phyloP scores from a whole-genome alignment of 2,113 vertebrate genomes.

The Amazona vittata region DNA sequence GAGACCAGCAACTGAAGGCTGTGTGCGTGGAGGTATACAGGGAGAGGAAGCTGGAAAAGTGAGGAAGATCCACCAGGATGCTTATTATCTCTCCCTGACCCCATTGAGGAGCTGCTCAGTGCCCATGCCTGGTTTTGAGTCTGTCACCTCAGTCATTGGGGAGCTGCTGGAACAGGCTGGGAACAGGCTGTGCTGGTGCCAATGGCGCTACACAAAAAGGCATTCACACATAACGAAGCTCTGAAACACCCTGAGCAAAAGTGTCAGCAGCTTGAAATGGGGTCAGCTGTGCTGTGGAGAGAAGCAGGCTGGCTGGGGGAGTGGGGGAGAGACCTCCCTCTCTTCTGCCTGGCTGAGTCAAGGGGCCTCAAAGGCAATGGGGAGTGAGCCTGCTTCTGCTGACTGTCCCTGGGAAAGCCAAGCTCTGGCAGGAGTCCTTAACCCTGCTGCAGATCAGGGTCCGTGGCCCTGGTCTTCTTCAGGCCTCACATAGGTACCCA shows the following conservation, averaged over 20 bases:
- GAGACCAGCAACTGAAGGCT: background rate
- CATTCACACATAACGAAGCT: conserved; percentile 63
- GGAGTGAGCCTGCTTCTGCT: background rate
- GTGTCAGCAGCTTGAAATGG: conserved; percentile 53
- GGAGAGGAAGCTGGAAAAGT: background rate
- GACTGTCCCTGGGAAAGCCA: background rate
- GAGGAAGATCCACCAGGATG: background rate
- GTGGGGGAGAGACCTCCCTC: background rate
- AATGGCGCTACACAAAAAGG: conserved; percentile 27
- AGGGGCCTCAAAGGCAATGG: background rate
- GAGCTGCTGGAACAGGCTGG: conserved; percentile 61
- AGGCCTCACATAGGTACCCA: fast-evolving
- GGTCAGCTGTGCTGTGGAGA: conserved; percentile 8
- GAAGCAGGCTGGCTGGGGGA: background rate
- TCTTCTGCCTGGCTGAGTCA: background rate
- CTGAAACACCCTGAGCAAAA: conserved; percentile 44
- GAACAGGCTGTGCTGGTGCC: conserved; percentile 63
- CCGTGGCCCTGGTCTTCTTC: background rate
- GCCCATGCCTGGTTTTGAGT: background rate
- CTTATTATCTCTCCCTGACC: background rate
- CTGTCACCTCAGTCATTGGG: conserved; percentile 2
- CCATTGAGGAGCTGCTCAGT: background rate
- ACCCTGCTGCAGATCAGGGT: background rate
- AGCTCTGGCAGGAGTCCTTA: background rate
- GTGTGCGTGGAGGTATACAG: background rate